Evolutionary conservation across 1,140 invertebrate species (phyloP).

Genomic region (Hyles vespertilio): DNA sequence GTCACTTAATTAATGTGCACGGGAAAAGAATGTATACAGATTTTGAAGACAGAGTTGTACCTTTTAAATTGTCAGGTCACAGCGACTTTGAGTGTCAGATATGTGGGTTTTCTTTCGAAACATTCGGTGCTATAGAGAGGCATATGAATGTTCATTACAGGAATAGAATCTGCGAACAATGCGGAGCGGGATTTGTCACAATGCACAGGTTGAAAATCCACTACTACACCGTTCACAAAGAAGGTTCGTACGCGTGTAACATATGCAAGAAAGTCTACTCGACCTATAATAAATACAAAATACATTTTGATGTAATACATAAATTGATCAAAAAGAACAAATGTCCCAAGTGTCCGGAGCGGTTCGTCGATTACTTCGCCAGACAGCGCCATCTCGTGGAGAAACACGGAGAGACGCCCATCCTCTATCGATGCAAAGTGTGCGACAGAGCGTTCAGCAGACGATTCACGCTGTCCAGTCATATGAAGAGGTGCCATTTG

Average conservation of each 20-base stretch:
- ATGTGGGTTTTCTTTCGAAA: conserved; percentile 37
- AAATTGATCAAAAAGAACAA: conserved; percentile 35
- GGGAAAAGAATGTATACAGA: conserved; percentile 31
- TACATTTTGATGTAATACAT: conserved; percentile 37
- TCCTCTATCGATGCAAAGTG: conserved; percentile 42
- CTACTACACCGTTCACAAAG: conserved; percentile 26
- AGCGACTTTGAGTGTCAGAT: conserved; percentile 36
- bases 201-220: conserved; percentile 40
- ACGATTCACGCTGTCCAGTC: conserved; percentile 27
- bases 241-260: conserved; percentile 28
- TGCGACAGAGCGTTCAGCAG: conserved; percentile 36
- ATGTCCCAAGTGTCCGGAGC: conserved; percentile 43
- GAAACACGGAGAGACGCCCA: conserved; percentile 33
- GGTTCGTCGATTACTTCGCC: conserved; percentile 42
- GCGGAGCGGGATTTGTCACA: conserved; percentile 42
- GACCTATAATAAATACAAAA: conserved; percentile 36
- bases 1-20: conserved; percentile 32
- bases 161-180: conserved; percentile 47
- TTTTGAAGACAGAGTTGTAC: conserved; percentile 37
- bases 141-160: conserved; percentile 57
- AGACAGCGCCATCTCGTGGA: conserved; percentile 44
- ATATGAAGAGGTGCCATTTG: conserved; percentile 42
- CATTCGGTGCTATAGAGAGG: conserved; percentile 39
- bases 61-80: conserved; percentile 31
- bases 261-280: conserved; percentile 36